phyloP scores from a whole-genome alignment of 2,888 invertebrate species.

The Orchesella flavescens region DNA sequence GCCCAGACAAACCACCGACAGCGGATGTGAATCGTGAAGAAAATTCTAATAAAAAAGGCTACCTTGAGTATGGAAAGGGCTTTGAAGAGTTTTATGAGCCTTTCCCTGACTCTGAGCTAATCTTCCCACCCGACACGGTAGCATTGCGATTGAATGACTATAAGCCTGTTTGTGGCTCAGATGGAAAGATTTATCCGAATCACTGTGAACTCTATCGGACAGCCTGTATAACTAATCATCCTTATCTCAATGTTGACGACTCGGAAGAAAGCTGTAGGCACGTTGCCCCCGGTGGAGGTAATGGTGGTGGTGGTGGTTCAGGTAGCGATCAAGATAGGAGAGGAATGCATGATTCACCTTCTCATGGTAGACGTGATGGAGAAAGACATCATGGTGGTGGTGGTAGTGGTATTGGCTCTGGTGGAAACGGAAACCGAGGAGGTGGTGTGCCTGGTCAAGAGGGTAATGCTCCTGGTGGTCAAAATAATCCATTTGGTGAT shows the following conservation, averaged over 20 bases:
- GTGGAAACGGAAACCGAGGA: slow-evolving; percentile 26
- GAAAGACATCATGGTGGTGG: slow-evolving; percentile 16
- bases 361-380: not conserved
- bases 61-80: slow-evolving; percentile 53
- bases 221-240: slow-evolving; percentile 63
- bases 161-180: slow-evolving; percentile 68
- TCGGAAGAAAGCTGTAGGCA: slow-evolving; percentile 57
- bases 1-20: slow-evolving; percentile 62
- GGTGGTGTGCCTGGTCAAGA: not conserved
- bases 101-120: slow-evolving; percentile 53
- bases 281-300: slow-evolving; percentile 12
- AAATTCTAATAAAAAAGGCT: slow-evolving; percentile 51
- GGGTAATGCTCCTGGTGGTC: slow-evolving; percentile 6
- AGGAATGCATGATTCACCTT: slow-evolving; percentile 8
- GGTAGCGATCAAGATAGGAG: slow-evolving; percentile 22
- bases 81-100: slow-evolving; percentile 56
- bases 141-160: slow-evolving; percentile 45
- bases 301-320: not conserved
- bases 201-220: slow-evolving; percentile 69
- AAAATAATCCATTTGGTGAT: slow-evolving; percentile 45
- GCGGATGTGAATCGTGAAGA: slow-evolving; percentile 34
- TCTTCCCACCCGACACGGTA: slow-evolving; percentile 47
- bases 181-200: slow-evolving; percentile 65
- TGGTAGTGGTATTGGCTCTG: not conserved
- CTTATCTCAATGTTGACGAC: slow-evolving; percentile 61